Percentiles rank a stretch among this genome's conserved stretches.
phyloP scores from a whole-genome alignment of 2,797 vertebrate species.

The Lerista edwardsae region DNA sequence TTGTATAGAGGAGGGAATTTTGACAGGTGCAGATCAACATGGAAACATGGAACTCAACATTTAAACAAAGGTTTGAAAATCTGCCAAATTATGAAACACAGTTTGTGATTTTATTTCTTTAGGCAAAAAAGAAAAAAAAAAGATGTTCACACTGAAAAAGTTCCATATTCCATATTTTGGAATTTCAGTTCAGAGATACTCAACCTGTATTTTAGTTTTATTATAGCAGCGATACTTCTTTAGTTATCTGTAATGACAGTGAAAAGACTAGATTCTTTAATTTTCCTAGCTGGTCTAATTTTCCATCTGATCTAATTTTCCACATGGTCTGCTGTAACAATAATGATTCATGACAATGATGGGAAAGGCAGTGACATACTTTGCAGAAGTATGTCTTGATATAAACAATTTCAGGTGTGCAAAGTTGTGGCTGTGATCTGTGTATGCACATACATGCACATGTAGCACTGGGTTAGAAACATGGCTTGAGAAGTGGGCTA shows the following conservation, averaged over 20 bases:
- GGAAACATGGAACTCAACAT: too few species aligned
- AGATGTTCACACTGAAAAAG: too few species aligned
- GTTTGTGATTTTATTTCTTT: too few species aligned
- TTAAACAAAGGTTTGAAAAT: too few species aligned
- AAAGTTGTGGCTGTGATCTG: constrained; percentile 44
- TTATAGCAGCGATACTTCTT: background rate
- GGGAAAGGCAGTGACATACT: constrained; percentile 50
- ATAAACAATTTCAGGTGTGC: constrained; percentile 52
- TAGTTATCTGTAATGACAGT: rapidly evolving
- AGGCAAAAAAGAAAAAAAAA: too few species aligned
- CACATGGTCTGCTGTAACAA: constrained; percentile 29
- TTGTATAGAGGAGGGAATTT: too few species aligned
- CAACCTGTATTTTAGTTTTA: background rate
- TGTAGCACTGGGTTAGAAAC: background rate
- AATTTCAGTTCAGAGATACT: too few species aligned
- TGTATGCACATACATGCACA: background rate
- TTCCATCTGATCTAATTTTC: constrained; percentile 46
- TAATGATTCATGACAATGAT: constrained; percentile 45
- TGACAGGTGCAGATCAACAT: too few species aligned
- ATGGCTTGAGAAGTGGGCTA: constrained; percentile 3
- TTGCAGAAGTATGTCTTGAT: constrained; percentile 48
- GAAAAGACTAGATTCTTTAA: background rate
- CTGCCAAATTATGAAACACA: too few species aligned
- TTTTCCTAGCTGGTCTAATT: constrained; percentile 31
- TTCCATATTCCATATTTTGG: too few species aligned